Conservation (phyloP, 2,113 vertebrate genomes). For the Eolophus roseicapilla region DNA sequence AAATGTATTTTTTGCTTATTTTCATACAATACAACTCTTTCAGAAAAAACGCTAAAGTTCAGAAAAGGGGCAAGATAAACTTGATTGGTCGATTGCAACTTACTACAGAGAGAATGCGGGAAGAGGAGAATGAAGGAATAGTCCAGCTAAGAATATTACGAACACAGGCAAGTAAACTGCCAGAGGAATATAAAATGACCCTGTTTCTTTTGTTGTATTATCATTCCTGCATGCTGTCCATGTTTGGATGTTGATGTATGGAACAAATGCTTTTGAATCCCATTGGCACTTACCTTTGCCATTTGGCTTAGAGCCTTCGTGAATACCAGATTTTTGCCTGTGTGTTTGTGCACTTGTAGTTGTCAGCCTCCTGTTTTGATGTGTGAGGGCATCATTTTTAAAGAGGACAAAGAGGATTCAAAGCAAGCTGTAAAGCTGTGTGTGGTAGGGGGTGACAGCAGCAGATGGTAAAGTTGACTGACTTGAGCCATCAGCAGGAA, state of each 20-base stretch:
- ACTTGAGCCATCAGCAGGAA: background rate
- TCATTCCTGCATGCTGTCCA: background rate
- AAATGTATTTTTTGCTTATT: background rate
- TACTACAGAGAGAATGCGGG: conserved; percentile 97
- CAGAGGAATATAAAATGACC: background rate
- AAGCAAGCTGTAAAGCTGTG: background rate
- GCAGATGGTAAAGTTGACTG: background rate
- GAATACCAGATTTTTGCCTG: background rate
- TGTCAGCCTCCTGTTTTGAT: background rate
- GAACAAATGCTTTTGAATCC: background rate
- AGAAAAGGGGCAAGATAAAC: conserved; percentile 98
- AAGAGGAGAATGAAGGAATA: conserved; percentile 99
- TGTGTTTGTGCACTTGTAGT: background rate
- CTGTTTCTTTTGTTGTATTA: background rate
- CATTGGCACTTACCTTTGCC: background rate
- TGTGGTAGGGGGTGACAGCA: background rate
- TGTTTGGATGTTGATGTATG: background rate
- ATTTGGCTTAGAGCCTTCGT: background rate
- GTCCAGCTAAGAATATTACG: conserved; percentile 97
- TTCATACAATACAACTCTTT: conserved; percentile 43
- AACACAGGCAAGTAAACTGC: conserved; percentile 86
- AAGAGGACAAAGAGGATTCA: background rate
- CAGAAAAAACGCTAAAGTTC: conserved; percentile 99
- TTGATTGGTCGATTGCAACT: conserved; percentile 97
- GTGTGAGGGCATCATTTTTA: background rate